Evolutionary conservation across 1,140 invertebrate species (phyloP).

Genomic region (Streblospio benedicti): DNA sequence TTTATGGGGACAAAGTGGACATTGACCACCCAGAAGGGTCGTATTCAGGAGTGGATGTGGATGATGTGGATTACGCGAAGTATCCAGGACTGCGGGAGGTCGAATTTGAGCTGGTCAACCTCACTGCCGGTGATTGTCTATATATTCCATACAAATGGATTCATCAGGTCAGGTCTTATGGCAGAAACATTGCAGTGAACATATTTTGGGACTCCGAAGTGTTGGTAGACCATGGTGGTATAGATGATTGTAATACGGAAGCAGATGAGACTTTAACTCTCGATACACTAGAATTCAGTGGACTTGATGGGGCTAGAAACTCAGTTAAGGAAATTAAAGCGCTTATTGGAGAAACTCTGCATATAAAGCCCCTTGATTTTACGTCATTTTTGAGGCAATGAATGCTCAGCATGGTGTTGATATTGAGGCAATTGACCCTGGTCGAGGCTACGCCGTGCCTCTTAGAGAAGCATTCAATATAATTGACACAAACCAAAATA

Average conservation of each 20-base stretch:
- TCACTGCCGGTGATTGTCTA: constrained; percentile 42
- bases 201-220: constrained; percentile 38
- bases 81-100: constrained; percentile 33
- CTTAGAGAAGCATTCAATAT: too few relatives aligned
- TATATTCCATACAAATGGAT: constrained; percentile 44
- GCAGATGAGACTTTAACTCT: not conserved
- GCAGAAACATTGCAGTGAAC: constrained; percentile 43
- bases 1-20: constrained; percentile 34
- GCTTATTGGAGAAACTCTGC: too few relatives aligned
- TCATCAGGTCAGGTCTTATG: constrained; percentile 42
- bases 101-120: constrained; percentile 31
- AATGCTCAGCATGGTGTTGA: too few relatives aligned
- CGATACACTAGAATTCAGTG: not conserved
- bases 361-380: too few relatives aligned
- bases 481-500: too few relatives aligned
- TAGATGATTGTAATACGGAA: not conserved
- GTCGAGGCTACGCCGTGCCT: too few relatives aligned
- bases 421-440: too few relatives aligned
- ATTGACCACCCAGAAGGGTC: constrained; percentile 30
- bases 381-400: too few relatives aligned
- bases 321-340: too few relatives aligned
- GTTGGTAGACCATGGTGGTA: not conserved
- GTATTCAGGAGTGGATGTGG: constrained; percentile 40
- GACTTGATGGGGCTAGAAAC: too few relatives aligned
- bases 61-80: constrained; percentile 35